Base-by-base conservation (phyloP, 1,140 invertebrate species). In the Drosophila pseudoananassae region DNA sequence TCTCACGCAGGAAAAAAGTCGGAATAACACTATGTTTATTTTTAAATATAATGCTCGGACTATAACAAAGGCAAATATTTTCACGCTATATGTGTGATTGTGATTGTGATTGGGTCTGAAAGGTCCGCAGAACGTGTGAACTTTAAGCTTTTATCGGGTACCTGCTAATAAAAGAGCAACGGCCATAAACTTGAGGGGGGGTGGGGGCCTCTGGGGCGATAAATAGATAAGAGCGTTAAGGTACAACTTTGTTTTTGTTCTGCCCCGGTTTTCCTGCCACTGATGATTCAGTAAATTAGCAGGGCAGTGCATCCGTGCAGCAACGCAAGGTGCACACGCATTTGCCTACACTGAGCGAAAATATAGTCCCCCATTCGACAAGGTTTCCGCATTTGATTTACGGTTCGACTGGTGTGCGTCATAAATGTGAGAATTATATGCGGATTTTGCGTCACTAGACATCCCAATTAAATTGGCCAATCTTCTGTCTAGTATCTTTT, bases 141-240 rank as follows among this genome's bases (percentile, higher is more conserved):
- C 81, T 87, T 82, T 82, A 70, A 75, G 78, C 78, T 87, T 85
- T 87, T 85, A 85, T 87, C 81, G 85, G 83, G 82, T 78, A 66
- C 74, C 68, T 71, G 81, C 81, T 87, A 87, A 87, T 87, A 79
- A 74, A 80, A 77, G 69, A 57, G 82, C 55, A 72, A 46, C 57
- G 58, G 51, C 56, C 36, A 57, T n/a, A 60, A 53, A 23, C 5
- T 52, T 31, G 36, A 57, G 20, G 50, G 45, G 5, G 3, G 23
- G 46, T n/a, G 23, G 25, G 25, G 25, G 25, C 5, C 25, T 27
- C 6, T 7, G 6, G 20, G 20, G 20, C 38, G 66, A 36, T 57
- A 52, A 52, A 70, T 61, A 66, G 72, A 76, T 76, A 76, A 76
- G 59, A 73, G 71, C 71, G 71, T 69, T 69, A 57, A 65, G 74